Evolutionary conservation across 2,113 vertebrate genomes (phyloP).

Genomic region (Stercorarius parasiticus): DNA sequence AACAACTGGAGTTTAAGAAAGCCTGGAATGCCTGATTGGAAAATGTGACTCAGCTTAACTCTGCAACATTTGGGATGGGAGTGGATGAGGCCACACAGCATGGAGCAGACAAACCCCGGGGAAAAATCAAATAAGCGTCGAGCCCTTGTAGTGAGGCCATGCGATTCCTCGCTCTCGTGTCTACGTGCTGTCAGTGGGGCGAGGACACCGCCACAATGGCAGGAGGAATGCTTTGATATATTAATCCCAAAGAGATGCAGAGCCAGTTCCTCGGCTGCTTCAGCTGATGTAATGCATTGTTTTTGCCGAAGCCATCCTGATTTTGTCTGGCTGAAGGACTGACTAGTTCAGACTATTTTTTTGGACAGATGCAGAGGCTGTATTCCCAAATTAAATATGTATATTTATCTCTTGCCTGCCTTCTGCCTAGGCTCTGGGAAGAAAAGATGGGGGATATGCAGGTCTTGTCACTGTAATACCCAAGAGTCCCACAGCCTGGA

Average conservation of each 20-base stretch:
- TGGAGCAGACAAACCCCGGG: not conserved
- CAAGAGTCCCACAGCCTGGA: not conserved
- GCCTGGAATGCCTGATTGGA: conserved; percentile 15
- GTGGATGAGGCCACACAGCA: not conserved
- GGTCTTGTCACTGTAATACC: not conserved
- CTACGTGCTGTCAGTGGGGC: fast-evolving
- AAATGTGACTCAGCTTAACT: conserved; percentile 19
- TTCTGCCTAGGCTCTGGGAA: not conserved
- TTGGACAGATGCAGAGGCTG: not conserved
- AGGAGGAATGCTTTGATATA: not conserved
- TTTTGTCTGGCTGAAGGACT: not conserved
- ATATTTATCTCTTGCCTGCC: not conserved
- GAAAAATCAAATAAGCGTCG: not conserved
- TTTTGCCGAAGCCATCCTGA: not conserved
- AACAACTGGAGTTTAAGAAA: not conserved
- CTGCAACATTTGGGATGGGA: not conserved
- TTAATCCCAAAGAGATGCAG: not conserved
- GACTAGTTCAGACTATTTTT: not conserved
- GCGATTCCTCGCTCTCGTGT: not conserved
- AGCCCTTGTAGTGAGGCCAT: not conserved
- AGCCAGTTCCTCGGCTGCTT: not conserved
- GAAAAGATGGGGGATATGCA: not conserved
- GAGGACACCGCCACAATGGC: not conserved
- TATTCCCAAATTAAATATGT: not conserved
- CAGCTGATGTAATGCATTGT: conserved; percentile 28